Evolutionary conservation across 2,888 invertebrate species (phyloP).

Genomic region (Xanthia icteritia): DNA sequence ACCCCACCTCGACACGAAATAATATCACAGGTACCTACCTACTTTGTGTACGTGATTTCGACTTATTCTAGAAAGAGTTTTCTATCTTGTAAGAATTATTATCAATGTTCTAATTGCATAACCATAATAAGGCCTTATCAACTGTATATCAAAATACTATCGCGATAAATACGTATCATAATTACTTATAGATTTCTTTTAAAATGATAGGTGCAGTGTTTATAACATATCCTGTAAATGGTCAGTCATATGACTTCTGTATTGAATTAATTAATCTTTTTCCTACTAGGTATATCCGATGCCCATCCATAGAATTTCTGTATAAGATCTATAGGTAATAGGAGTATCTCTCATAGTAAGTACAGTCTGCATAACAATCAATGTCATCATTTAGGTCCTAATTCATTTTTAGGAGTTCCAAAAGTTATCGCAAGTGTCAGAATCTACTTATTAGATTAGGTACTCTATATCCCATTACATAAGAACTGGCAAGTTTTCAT

Average conservation of each 20-base stretch:
- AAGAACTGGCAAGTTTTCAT: background rate
- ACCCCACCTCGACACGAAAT: background rate
- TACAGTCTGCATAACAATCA: background rate
- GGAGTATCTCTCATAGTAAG: background rate
- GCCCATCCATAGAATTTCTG: too few relatives aligned
- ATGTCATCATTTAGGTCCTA: background rate
- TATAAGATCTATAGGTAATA: background rate
- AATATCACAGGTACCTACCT: background rate
- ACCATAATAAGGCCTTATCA: constrained; percentile 65
- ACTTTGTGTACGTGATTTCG: constrained; percentile 35
- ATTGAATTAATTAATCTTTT: constrained; percentile 20
- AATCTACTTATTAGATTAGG: background rate
- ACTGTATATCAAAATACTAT: constrained; percentile 66
- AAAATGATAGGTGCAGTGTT: constrained; percentile 51
- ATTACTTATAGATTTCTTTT: constrained; percentile 63
- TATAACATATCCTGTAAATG: constrained; percentile 23
- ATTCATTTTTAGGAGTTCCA: background rate
- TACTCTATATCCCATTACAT: background rate
- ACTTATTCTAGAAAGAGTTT: constrained; percentile 61
- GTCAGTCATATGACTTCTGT: constrained; percentile 62
- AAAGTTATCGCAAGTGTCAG: constrained; percentile 8
- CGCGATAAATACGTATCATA: constrained; percentile 62
- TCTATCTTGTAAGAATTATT: constrained; percentile 45
- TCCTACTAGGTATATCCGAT: background rate
- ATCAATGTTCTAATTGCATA: constrained; percentile 73